Evolutionary conservation across 2,113 vertebrate species (phyloP), one percentile per base, ranked within the genome.

Genomic region (Tiliqua scincoides): DNA sequence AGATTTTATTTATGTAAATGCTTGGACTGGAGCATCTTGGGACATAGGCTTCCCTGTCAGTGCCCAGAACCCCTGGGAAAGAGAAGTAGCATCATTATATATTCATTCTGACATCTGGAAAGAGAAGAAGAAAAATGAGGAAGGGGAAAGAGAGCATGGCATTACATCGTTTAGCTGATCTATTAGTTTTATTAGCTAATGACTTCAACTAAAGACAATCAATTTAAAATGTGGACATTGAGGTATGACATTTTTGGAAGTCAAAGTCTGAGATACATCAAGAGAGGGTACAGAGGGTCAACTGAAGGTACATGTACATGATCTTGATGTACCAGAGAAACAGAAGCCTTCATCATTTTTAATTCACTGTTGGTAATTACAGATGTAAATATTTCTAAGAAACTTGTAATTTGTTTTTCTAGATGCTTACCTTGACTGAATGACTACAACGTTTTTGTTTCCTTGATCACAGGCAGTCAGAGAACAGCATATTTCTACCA

Each of bases 181-280:
- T 84, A n/a, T 84, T 84, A 48, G 6, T 74, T 65, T 84, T 74
- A 75, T 75, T 84, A 84, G 30, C 82, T 63, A 37, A 63, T 84
- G 27, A 82, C 57, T 84, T 35, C 14, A 52, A 32, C 59, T 75
- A 75, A 75, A 32, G 82, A 52, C 30, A 25, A 21, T 37, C 37
- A 74, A 84, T 84, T 75, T 63, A 52, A 84, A 75, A 75, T 15
- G 35, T 52, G 40, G 72, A 84, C 37, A n/a, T 61, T 75, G 52
- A 75, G 59, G 30, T 21, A 35, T 63, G 57, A 3, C 57, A 75
- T 32, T 84, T n/a, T 48, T 63, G 59, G 82, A 59, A 84, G 59
- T 23, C 17, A 59, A 59, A 84, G 59, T 23, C 17, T 83, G 70
- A 75, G 74, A 84, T n/a, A 43, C n/a, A 25, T 25, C 43, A n/a